Percentiles rank a stretch among this genome's conserved stretches.
phyloP scores from a whole-genome alignment of 1,140 invertebrate species.

The Panagrolaimus sp. region DNA sequence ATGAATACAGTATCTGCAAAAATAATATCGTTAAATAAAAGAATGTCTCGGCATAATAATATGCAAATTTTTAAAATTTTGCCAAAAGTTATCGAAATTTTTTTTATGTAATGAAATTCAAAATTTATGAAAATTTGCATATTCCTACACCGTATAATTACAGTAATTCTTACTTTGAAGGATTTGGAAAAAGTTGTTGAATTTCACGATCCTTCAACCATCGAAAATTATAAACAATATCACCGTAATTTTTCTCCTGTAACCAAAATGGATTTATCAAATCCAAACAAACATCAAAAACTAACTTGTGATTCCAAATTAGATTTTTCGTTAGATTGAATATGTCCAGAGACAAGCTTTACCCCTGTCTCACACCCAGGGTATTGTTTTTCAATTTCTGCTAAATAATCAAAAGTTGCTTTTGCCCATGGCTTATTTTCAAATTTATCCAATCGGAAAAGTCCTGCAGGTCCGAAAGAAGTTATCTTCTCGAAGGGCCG shows the following conservation, averaged over 20 bases:
- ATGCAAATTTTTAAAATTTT: too few species aligned
- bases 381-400: conserved; percentile 36
- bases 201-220: conserved; percentile 45
- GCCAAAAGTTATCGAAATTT: background rate
- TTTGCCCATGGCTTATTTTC: conserved; percentile 42
- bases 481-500: conserved; percentile 44
- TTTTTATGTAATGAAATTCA: too few species aligned
- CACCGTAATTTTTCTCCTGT: conserved; percentile 29
- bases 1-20: conserved; percentile 49
- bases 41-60: too few species aligned
- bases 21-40: too few species aligned
- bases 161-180: conserved; percentile 29
- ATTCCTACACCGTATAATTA: too few species aligned
- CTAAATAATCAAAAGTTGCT: conserved; percentile 44
- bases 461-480: conserved; percentile 51
- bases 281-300: background rate
- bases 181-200: conserved; percentile 36
- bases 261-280: conserved; percentile 10
- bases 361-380: conserved; percentile 41
- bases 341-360: conserved; percentile 49
- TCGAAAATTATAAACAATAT: conserved; percentile 54
- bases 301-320: conserved; percentile 38
- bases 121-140: too few species aligned
- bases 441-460: conserved; percentile 48
- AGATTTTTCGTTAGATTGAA: conserved; percentile 45